Base-by-base conservation (phyloP, 2,888 invertebrate genomes). In the Gymnoscelis rufifasciata region DNA sequence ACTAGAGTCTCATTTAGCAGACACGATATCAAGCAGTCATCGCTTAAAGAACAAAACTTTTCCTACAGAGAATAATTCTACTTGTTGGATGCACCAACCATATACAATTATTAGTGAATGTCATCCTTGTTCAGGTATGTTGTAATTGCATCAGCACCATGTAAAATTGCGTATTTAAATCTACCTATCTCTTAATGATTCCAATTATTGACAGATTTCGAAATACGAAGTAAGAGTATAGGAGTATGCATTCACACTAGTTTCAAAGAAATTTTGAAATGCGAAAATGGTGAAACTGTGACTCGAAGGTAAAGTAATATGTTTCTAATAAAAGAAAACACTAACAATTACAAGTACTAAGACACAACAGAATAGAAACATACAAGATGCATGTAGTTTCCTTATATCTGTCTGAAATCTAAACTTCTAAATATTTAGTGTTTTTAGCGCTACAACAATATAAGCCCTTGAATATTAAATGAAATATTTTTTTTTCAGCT, bases 41-140 rank as follows among this genome's bases (percentile, higher is more conserved):
- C 88, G 86, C 60, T 80, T 89, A 54, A 90, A 84, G 62, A 91
- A 88, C 64, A 91, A 91, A 59, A 91, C 91, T 24, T 93, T 93
- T 71, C 88, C 92, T 6, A 90, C 93, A 8, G 94, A 94, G 72
- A 93, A 93, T 59, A 95, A 94, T 71, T 93, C 94, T 0, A 93
- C 92, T 7, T 96, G 96, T 71, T 93, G 93, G 90, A 82, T 91
- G 39, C 90, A 91, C 51, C 95, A 95, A 69, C 89, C 91, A 11
- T 95, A 91, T 62, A 90, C 91, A 53, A 88, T 95, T 12, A 87
- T 93, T 12, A 91, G 91, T 62, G 93, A 94, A 76, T 96, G 96
- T 64, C 94, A 95, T 81, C 94, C 94, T n/a, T 96, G 96, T 77
- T 92, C 93, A 73, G 92, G 94, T 92, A 83, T n/a, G n/a, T n/a